Conservation (phyloP, 2,888 invertebrate genomes). For the Dioctria linearis region DNA sequence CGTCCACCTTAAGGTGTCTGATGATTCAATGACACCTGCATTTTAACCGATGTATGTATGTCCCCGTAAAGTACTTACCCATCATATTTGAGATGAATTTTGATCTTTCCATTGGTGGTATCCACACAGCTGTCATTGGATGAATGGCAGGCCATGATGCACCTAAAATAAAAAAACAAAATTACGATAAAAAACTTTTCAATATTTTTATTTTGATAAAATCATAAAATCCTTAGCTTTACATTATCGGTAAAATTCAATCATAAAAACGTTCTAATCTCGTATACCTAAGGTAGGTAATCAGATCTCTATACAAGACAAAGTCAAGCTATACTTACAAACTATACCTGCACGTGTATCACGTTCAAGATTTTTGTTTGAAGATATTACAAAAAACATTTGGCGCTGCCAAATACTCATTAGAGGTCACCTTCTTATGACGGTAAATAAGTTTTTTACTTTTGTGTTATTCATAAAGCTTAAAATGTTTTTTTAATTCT, state of each 20-base stretch:
- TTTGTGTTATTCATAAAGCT: too few relatives aligned
- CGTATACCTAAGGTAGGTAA: too few relatives aligned
- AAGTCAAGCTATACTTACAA: not conserved
- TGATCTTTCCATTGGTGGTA: slow-evolving; percentile 93
- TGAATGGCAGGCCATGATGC: slow-evolving; percentile 96
- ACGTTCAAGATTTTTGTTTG: not conserved
- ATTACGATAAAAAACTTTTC: too few relatives aligned
- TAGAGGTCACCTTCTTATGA: not conserved
- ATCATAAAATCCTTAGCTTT: too few relatives aligned
- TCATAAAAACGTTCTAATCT: too few relatives aligned
- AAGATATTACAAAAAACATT: not conserved
- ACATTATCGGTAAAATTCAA: too few relatives aligned
- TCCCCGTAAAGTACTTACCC: slow-evolving; percentile 74
- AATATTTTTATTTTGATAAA: too few relatives aligned
- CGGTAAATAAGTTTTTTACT: not conserved
- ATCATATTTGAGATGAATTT: slow-evolving; percentile 95
- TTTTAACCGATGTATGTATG: not conserved
- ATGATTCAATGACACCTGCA: not conserved
- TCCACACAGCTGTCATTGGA: slow-evolving; percentile 94
- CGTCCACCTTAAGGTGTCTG: not conserved
- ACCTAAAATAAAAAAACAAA: slow-evolving; percentile 71
- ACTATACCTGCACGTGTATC: not conserved
- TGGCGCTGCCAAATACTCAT: not conserved
- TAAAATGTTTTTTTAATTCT: too few relatives aligned
- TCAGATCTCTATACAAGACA: too few relatives aligned